phyloP scores from a whole-genome alignment of 2,797 vertebrate species.

The Botia kubotai region DNA sequence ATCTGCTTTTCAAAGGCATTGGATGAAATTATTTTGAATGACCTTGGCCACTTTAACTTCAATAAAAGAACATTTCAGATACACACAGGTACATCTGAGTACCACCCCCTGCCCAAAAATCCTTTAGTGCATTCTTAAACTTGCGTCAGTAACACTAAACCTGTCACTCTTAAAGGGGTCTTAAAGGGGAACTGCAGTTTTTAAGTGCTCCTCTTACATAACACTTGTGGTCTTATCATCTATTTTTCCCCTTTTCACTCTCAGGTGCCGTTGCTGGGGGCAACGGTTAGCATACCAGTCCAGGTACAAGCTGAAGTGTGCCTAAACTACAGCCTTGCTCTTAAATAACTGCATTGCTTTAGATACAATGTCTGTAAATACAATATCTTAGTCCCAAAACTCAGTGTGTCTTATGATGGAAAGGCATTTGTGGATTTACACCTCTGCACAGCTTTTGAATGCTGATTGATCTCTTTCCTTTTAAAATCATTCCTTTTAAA shows the following conservation, averaged over 20 bases:
- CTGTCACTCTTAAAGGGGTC: not conserved
- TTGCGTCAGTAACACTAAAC: not conserved
- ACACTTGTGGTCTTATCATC: not conserved
- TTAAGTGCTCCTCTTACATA: not conserved
- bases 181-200: not conserved
- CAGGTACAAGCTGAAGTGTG: conserved; percentile 52
- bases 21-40: not conserved
- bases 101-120: not conserved
- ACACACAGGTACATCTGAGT: not conserved
- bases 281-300: conserved; percentile 24
- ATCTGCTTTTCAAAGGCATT: not conserved
- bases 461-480: conserved; percentile 5
- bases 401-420: not conserved
- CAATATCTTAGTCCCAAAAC: not conserved
- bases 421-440: not conserved
- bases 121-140: conserved; percentile 4
- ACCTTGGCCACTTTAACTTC: not conserved
- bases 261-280: conserved; percentile 41
- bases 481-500: conserved; percentile 2
- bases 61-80: not conserved
- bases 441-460: conserved; percentile 3
- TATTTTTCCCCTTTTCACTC: conserved; percentile 30
- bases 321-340: conserved; percentile 9
- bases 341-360: conserved; percentile 32
- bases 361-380: conserved; percentile 27